Evolutionary conservation across 2,888 invertebrate species (phyloP), one percentile per base, ranked within the genome.

Genomic region (Caenorhabditis angaria): DNA sequence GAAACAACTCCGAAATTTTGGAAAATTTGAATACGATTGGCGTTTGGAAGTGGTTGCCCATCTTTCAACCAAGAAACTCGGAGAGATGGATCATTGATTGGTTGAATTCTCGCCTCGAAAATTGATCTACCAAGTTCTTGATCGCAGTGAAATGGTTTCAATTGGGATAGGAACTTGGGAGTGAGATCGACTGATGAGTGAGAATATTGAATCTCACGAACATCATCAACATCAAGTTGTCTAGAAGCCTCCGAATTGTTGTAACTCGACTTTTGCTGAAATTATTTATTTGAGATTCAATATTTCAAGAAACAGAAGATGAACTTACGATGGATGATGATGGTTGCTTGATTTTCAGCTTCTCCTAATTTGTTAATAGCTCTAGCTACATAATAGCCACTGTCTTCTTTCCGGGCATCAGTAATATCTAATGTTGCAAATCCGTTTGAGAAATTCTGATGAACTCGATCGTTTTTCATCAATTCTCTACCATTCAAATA

Each of bases 291-390:
- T 29, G 18, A 2, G 3, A 20, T 18, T 18, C 24, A 14, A 63
- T 35, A n/a, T 24, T 12, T 29, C n/a, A n/a, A n/a, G n/a, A n/a
- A n/a, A n/a, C n/a, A n/a, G n/a, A n/a, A n/a, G n/a, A n/a, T n/a
- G n/a, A 5, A 57, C 69, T 69, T 53, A 77, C 73, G 83, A 59
- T 82, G 81, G n/a, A 85, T 70, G 25, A 85, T 68, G 69, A 86
- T 72, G 41, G 83, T 86, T 8, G 82, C 84, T 41, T 77, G 70
- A 89, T 95, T 95, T 87, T 96, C 94, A 53, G 96, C 95, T 90
- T 96, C 95, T 70, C 99, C 97, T 86, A 94, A 94, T 88, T 94
- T 93, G 89, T 96, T 96, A 84, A 93, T 92, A 54, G 95, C 95
- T 71, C 93, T 93, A 89, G 95, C 95, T 1, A 94, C 94, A 88